Evolutionary conservation across 2,113 vertebrate species (phyloP), one percentile per base, ranked within the genome.

Genomic region (Mohoua ochrocephala): DNA sequence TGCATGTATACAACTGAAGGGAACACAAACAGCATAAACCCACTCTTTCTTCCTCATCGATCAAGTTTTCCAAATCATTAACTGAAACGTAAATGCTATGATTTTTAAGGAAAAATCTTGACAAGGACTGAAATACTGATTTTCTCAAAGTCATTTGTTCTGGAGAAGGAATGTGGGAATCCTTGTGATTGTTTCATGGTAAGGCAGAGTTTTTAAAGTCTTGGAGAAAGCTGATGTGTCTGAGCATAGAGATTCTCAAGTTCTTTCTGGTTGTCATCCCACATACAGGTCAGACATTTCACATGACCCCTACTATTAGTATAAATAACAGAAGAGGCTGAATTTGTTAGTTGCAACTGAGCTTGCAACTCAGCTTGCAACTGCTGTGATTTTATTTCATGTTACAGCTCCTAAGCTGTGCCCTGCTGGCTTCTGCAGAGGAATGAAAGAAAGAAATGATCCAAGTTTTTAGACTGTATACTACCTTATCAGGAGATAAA

Each of bases 251-350:
- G 91, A 92, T 77, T 92, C 91, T 88, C 54, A 75, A 95, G 47
- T 87, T 89, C 47, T 52, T 95, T 87, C 86, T 91, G 94, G 73
- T 67, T 95, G 89, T 87, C 76, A 86, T 95, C 73, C 93, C 86
- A 75, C 76, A 80, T 59, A 42, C 39, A 81, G 93, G 95, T 96
- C 94, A 96, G 83, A 87, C 30, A 87, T 92, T 97, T 97, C 94
- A 84, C 96, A 97, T 91, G 95, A 96, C 95, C 96, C 52, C 76
- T 89, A 4, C 73, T 84, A 63, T 89, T 91, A 63, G 60, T 71
- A 84, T 71, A 93, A 95, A 96, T 64, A 95, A 76, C 76, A 77
- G 33, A 92, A 84, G 59, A 84, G 31, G 35, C 73, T 64, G 64
- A 67, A 92, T 44, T 87, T 11, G 5, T 70, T 75, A 49, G 49